Base-by-base conservation (phyloP, 2,888 invertebrate genomes). In the Parnassius orleans region DNA sequence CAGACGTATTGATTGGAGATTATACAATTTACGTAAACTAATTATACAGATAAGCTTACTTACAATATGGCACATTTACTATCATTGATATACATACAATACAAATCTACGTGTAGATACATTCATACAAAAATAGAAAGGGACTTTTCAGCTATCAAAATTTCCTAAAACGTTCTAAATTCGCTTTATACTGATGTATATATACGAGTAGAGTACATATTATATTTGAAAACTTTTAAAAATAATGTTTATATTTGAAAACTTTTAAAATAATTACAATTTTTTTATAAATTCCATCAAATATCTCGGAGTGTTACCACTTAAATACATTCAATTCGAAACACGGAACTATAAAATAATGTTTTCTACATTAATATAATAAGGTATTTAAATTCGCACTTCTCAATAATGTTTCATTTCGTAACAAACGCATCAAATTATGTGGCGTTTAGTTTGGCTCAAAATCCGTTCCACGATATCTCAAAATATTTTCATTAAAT, bases 111-210 rank as follows among this genome's bases (percentile, higher is more conserved):
- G 56, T 63, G 61, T 68, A 66, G 58, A 71, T 81, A 84, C 80
- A 81, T 78, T 68, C 75, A 81, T 86, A 86, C 76, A 85, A 87
- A 86, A 86, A 85, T 86, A 86, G 74, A 72, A 75, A 67, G 72
- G 70, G 24, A 65, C 68, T 66, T 65, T 72, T 68, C 55, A 65
- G 64, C 59, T 72, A 75, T 66, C 52, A 64, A 66, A 15, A 15
- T 41, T 50, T 43, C 50, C 44, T 11, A 24, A 43, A 52, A 15
- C 11, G 9, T 19, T 46, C 44, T 41, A 59, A 59, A 15, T 24
- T 33, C 47, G 47, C 53, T 15, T 46, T 41, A 53, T 3, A 53
- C n/a, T 10, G 14, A 24, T 44, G 7, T 44, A 14, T 15, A 33
- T 33, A 33, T 5, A 33, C 5, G 2, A 24, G n/a, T 33, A 33